Base-by-base conservation (phyloP, 2,888 invertebrate species). In the Gymnoscelis rufifasciata region DNA sequence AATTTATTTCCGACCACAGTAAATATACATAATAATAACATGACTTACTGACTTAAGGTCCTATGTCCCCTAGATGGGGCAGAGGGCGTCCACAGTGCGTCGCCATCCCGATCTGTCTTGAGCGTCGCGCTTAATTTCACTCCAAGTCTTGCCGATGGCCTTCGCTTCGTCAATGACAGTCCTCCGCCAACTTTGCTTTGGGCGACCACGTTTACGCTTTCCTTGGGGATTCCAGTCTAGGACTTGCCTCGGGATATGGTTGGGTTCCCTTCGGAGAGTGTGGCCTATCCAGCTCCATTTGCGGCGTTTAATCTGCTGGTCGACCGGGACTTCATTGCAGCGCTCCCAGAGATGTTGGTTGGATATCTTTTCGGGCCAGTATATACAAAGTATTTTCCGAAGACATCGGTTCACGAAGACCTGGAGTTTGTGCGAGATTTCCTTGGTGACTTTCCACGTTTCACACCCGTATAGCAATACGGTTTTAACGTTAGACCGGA, bases 401-500 rank as follows among this genome's bases (percentile, higher is more conserved):
- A 30, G 8, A 3, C 7, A 7, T 11, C 13, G 7, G 1, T 30
- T 30, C 1, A 30, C 7, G 30, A 30, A 30, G 2, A 19, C 26
- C 26, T 26, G 26, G 8, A 26, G 3, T 26, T 8, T 3, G 3
- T 7, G 26, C 26, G 26, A 6, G 26, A 26, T 26, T 3, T 26
- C 26, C 7, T 26, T 26, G 2, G 26, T 26, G 7, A 26, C 26
- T 7, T 26, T 26, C 26, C 7, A 36, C 11, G 36, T 46, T 35
- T 39, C 40, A 29, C 39, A 36, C 13, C 26, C 26, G 24, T 36
- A 30, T 36, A 41, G 37, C 28, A 41, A 29, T n/a, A 35, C 19
- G 28, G 14, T 12, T 28, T 15, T 7, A 29, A 40, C 36, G 36
- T 27, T 37, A 12, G 38, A 44, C 38, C 31, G 38, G 33, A 44